phyloP scores from a whole-genome alignment of 2,888 invertebrate genomes.

The Cephus pygmeus region DNA sequence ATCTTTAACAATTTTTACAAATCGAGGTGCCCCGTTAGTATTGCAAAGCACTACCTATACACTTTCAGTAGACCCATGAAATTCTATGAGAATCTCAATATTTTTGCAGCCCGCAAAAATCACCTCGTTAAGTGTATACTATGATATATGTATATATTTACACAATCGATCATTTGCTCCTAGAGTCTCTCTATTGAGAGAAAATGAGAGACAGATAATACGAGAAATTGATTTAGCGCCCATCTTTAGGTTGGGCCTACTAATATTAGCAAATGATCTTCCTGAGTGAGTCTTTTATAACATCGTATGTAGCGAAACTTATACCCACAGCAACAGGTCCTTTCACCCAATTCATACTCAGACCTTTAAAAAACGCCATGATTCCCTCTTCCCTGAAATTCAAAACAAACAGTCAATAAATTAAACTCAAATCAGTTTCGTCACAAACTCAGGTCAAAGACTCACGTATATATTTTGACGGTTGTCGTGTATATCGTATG shows the following conservation, averaged over 20 bases:
- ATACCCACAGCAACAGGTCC: conserved; percentile 93
- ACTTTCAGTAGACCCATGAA: not conserved
- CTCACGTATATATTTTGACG: conserved; percentile 77
- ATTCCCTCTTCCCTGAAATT: conserved; percentile 84
- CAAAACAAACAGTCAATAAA: conserved; percentile 16
- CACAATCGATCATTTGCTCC: not conserved
- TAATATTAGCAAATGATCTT: conserved; percentile 40
- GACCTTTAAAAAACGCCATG: conserved; percentile 95
- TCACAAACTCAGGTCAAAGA: conserved; percentile 3
- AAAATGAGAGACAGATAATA: not conserved
- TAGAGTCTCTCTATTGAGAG: not conserved
- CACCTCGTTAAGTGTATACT: not conserved
- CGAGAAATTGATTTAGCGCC: not conserved
- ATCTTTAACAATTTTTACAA: conserved; percentile 29
- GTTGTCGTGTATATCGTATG: conserved; percentile 76
- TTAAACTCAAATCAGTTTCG: conserved; percentile 6
- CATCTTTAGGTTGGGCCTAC: not conserved
- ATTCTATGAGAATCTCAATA: not conserved
- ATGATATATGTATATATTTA: not conserved
- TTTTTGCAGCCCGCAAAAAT: not conserved
- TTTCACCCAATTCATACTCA: conserved; percentile 99
- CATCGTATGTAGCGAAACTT: conserved; percentile 95
- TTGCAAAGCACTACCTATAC: not conserved
- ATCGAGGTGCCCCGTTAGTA: not conserved
- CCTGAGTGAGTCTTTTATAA: conserved; percentile 74